Base-by-base conservation (phyloP, 2,888 invertebrate species). In the Trichogramma dendrolimi region DNA sequence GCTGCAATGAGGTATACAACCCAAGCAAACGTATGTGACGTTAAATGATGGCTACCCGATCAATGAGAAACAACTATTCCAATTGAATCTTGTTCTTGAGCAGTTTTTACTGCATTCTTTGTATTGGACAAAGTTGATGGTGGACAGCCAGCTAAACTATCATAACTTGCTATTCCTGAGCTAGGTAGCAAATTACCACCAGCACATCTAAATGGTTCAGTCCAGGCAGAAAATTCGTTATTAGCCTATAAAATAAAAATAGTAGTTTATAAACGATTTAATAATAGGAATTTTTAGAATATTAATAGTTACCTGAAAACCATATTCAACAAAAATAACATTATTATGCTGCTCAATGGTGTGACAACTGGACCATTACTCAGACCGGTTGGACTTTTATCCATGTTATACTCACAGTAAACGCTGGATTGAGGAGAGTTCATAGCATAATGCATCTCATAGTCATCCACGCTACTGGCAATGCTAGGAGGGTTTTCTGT, bases 91-190 rank as follows among this genome's bases (percentile, higher is more conserved):
- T 83, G 81, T 7, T 80, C 79, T 2, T 79, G 71, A 4, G 83
- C 83, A 61, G 82, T 80, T 68, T 82, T 80, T 49, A 83, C 78
- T 5, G 84, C 84, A 69, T 82, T 81, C 68, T 80, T 82, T 50
- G 85, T 82, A 71, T 85, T 85, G 27, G 81, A 81, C 8, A 83
- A 78, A 6, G 85, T 82, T 14, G 84, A 84, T 62, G 85, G 85
- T 1, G 85, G 85, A 75, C 84, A 84, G 7, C 85, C 85, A 6
- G 84, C 82, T 55, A 85, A 72, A 70, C 84, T 84, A 71, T 84
- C 84, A 80, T 85, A 85, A 62, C 84, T 83, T 47, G 85, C 83
- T 40, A 85, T 85, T 27, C 85, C 85, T 38, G 84, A 83, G 69
- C 84, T 84, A 14, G 83, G 80, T 60, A 81, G 77, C 56, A 83